Evolutionary conservation across 1,140 invertebrate species (phyloP).

Genomic region (Danaus plexippus): DNA sequence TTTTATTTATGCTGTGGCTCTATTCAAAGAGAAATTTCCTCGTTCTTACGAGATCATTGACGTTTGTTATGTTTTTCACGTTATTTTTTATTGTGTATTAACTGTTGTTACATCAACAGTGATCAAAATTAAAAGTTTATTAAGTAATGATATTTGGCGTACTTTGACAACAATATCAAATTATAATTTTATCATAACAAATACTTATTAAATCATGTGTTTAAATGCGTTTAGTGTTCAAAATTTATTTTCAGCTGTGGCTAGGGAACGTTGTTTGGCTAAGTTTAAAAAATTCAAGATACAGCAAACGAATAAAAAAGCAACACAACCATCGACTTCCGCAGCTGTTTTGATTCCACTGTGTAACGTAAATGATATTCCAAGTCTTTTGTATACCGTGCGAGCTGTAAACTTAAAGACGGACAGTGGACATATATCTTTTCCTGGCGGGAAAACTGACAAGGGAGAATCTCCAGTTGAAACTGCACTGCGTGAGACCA

Average conservation of each 20-base stretch:
- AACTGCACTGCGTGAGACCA: constrained; percentile 88
- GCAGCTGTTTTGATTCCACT: constrained; percentile 80
- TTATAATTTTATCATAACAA: neutral
- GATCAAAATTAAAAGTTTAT: constrained; percentile 6
- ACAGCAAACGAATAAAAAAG: constrained; percentile 18
- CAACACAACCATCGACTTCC: constrained; percentile 20
- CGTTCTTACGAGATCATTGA: too few species aligned
- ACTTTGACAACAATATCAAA: neutral
- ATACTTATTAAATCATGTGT: constrained; percentile 10
- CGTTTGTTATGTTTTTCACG: too few species aligned
- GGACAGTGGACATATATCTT: constrained; percentile 87
- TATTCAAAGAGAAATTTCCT: too few species aligned
- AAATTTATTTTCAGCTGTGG: constrained; percentile 42
- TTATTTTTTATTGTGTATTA: neutral
- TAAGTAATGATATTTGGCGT: neutral
- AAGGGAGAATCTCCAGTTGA: constrained; percentile 75
- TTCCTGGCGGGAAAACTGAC: constrained; percentile 89
- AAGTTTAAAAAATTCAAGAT: constrained; percentile 42
- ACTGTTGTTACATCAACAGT: neutral
- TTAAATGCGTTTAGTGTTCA: constrained; percentile 25
- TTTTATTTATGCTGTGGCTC: too few species aligned
- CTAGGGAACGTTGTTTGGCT: constrained; percentile 44
- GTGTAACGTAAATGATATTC: constrained; percentile 77
- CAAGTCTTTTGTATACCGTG: constrained; percentile 87
- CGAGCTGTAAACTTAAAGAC: constrained; percentile 79